Percentiles rank a stretch among this genome's conserved stretches.
phyloP scores from a whole-genome alignment of 2,113 vertebrate species.

The Desmodus rotundus region DNA sequence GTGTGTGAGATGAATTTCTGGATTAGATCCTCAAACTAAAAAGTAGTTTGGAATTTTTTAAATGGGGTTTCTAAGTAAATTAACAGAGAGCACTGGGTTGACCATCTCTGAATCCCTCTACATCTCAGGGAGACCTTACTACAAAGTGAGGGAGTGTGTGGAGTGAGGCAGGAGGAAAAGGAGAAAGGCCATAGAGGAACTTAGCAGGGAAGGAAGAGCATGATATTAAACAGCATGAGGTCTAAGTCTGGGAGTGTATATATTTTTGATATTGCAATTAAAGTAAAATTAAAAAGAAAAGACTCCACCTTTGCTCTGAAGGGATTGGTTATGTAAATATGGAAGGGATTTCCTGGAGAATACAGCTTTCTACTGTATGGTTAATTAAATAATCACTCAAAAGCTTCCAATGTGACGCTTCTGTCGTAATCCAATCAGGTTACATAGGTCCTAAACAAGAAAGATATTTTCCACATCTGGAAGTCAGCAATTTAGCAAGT shows the following conservation, averaged over 20 bases:
- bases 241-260: conserved; percentile 76
- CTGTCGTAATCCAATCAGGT: conserved; percentile 91
- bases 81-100: conserved; percentile 64
- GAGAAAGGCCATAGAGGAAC: conserved; percentile 66
- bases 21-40: conserved; percentile 61
- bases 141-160: conserved; percentile 47
- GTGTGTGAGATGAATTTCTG: conserved; percentile 43
- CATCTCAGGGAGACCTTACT: conserved; percentile 46
- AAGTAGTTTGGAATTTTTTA: conserved; percentile 55
- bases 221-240: conserved; percentile 73
- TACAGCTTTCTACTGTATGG: conserved; percentile 93
- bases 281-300: conserved; percentile 75
- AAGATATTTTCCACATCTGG: conserved; percentile 91
- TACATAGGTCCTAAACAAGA: conserved; percentile 87
- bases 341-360: conserved; percentile 87
- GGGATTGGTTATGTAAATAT: conserved; percentile 96
- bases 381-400: conserved; percentile 99
- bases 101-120: conserved; percentile 50
- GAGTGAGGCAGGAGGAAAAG: conserved; percentile 19
- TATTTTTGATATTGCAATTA: conserved; percentile 82
- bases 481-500: conserved; percentile 89
- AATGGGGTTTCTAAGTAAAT: conserved; percentile 68
- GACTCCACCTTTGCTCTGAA: conserved; percentile 91
- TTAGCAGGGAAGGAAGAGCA: conserved; percentile 62
- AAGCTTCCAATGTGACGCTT: conserved; percentile 90